These are phyloP conservation scores for Allygus modestus DNA, from an alignment of 2,888 invertebrate genomes.

Conservation along the genomic window DNA sequence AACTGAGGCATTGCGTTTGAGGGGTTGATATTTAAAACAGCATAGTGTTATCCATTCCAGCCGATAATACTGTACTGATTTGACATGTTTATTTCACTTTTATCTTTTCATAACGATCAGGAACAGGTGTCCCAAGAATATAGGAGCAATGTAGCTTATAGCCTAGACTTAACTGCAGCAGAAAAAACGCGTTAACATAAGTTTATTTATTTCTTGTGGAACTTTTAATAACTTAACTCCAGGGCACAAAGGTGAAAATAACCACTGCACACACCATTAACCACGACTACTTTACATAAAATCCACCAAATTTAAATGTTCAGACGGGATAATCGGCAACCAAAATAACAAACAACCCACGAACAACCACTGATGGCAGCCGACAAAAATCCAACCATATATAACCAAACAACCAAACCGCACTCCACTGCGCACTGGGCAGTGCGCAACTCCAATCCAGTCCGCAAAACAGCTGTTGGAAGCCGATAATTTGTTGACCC, in stretches of 20 bases:
- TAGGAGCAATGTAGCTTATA: too few species aligned
- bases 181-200: too few species aligned
- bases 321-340: too few species aligned
- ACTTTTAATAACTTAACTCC: too few species aligned
- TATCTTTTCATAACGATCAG: neutral
- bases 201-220: too few species aligned
- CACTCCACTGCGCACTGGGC: neutral
- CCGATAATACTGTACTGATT: neutral
- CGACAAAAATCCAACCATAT: neutral
- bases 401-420: neutral
- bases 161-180: too few species aligned
- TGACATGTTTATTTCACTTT: neutral
- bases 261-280: too few species aligned
- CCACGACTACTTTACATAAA: too few species aligned
- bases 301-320: too few species aligned
- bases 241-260: too few species aligned
- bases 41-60: conserved; percentile 5
- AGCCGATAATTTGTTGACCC: neutral
- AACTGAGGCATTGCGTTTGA: conserved; percentile 36
- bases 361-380: neutral
- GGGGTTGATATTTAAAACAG: neutral
- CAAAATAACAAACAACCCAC: too few species aligned
- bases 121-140: conserved; percentile 15
- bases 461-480: neutral
- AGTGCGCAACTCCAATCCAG: neutral